A percentile compares a stretch with the other conserved stretches of the same genome.
phyloP scores from a whole-genome alignment of 2,888 invertebrate species.

The Eupeodes luniger region DNA sequence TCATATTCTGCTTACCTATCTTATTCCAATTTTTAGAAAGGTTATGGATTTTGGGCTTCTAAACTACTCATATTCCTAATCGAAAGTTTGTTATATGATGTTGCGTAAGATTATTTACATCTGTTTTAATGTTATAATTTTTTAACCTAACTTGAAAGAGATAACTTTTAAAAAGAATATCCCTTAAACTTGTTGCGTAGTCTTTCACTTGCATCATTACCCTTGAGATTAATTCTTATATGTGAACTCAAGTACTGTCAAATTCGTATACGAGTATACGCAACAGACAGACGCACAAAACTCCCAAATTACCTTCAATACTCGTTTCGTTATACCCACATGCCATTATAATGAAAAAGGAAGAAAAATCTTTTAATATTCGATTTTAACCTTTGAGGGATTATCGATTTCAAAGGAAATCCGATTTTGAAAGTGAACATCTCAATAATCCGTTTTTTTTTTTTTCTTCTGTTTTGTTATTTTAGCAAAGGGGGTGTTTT shows the following conservation, averaged over 20 bases:
- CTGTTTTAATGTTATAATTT: too few relatives aligned
- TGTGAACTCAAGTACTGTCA: neutral
- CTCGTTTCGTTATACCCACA: constrained; percentile 13
- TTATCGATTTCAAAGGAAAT: constrained; percentile 73
- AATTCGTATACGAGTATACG: neutral
- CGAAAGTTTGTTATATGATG: too few relatives aligned
- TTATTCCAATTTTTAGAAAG: too few relatives aligned
- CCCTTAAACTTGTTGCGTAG: neutral
- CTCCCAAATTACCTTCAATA: constrained; percentile 14
- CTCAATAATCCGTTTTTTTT: constrained; percentile 67
- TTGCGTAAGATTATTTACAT: too few relatives aligned
- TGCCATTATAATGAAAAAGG: constrained; percentile 9
- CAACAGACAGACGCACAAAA: neutral
- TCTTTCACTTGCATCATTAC: neutral
- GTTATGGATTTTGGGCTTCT: too few relatives aligned
- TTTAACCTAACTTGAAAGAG: neutral
- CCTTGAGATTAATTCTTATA: neutral
- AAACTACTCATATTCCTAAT: too few relatives aligned
- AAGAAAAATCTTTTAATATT: constrained; percentile 62
- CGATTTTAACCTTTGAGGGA: constrained; percentile 75
- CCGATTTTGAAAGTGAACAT: constrained; percentile 77
- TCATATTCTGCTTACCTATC: too few relatives aligned
- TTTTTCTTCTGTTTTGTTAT: constrained; percentile 4
- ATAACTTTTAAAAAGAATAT: neutral
- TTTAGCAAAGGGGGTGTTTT: constrained; percentile 52